Evolutionary conservation across 2,113 vertebrate species (phyloP).

Genomic region (Lethenteron reissneri): DNA sequence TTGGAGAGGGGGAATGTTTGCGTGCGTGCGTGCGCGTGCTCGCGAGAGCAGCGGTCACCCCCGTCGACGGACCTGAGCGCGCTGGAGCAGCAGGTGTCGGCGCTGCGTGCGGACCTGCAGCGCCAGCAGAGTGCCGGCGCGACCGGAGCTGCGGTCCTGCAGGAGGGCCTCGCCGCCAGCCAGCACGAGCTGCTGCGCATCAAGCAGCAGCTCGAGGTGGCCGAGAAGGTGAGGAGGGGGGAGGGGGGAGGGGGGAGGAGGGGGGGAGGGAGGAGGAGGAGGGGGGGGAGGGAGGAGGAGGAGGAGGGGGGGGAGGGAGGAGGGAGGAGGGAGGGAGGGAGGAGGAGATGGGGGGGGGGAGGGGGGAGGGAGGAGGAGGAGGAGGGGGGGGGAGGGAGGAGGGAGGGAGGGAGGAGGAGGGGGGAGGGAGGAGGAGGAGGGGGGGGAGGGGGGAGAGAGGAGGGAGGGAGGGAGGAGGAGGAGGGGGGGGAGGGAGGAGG

Average conservation of each 20-base stretch:
- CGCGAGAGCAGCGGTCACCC: no score
- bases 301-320: no score
- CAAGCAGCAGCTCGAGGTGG: constrained; percentile 55
- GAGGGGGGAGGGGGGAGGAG: no score
- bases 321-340: no score
- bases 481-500: no score
- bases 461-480: no score
- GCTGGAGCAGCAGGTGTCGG: constrained; percentile 50
- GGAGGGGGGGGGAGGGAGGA: not conserved
- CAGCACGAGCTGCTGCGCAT: constrained; percentile 67
- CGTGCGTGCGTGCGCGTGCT: no score
- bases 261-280: constrained; percentile 36
- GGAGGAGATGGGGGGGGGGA: no score
- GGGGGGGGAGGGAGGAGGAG: constrained; percentile 38
- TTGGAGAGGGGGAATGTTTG: no score
- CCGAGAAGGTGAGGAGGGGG: constrained; percentile 48
- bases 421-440: no score
- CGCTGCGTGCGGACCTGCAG: constrained; percentile 55
- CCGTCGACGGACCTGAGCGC: constrained; percentile 10
- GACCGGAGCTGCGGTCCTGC: constrained; percentile 29
- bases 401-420: no score
- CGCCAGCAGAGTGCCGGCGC: constrained; percentile 38
- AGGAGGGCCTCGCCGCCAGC: constrained; percentile 48
- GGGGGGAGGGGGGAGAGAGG: no score
- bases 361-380: constrained; percentile 38